Conservation (phyloP, 1,140 invertebrate species). For the Drosophila kanapiae region DNA sequence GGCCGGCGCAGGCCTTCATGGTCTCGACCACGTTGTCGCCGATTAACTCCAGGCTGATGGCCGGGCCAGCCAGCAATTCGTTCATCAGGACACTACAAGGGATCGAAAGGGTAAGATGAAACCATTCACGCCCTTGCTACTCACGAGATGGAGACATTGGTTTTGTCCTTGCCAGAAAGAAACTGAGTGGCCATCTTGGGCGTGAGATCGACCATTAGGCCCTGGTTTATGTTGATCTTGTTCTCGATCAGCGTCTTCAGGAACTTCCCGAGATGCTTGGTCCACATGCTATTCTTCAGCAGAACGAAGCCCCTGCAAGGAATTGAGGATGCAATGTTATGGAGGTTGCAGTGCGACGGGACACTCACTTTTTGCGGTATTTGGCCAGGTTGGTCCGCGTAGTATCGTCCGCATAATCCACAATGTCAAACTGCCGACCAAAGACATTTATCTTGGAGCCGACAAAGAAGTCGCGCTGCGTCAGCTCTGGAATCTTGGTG, state of each 20-base stretch:
- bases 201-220: constrained; percentile 90
- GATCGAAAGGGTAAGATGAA: neutral
- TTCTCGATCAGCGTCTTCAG: constrained; percentile 88
- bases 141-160: constrained; percentile 88
- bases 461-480: constrained; percentile 90
- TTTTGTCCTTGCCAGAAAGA: constrained; percentile 87
- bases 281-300: constrained; percentile 90
- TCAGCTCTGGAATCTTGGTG: constrained; percentile 89
- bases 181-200: constrained; percentile 86
- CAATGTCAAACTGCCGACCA: constrained; percentile 91
- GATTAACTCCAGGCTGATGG: constrained; percentile 91
- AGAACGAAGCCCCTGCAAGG: constrained; percentile 90
- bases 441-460: constrained; percentile 92
- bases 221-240: constrained; percentile 90
- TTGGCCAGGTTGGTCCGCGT: constrained; percentile 88
- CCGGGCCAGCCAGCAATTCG: constrained; percentile 89
- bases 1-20: constrained; percentile 73
- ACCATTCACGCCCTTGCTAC: constrained; percentile 52
- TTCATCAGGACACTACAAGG: constrained; percentile 87
- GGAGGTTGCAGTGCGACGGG: neutral
- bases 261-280: constrained; percentile 90
- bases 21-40: constrained; percentile 89
- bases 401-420: constrained; percentile 91
- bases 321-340: neutral
- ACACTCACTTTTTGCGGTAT: constrained; percentile 87